Percentiles rank a stretch among this genome's conserved stretches.
phyloP scores from a whole-genome alignment of 2,888 invertebrate species.

The Pseudanteris insignis region DNA sequence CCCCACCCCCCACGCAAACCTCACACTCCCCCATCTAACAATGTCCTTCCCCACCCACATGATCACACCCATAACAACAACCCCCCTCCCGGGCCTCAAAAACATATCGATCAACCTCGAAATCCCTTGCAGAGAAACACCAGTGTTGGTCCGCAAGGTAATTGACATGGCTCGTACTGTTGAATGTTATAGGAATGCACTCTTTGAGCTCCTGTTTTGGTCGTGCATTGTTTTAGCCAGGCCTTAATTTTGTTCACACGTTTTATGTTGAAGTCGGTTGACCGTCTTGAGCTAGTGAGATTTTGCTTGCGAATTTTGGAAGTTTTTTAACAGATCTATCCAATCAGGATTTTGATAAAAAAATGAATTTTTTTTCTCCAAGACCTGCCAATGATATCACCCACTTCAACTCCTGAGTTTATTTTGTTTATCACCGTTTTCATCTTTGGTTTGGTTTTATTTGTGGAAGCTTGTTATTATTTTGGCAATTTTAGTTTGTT shows the following conservation, averaged over 20 bases:
- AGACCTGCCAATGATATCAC: too few species aligned
- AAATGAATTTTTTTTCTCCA: too few species aligned
- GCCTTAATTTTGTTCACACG: not conserved
- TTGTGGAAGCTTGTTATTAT: too few species aligned
- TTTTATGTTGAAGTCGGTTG: not conserved
- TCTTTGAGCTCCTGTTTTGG: conserved; percentile 15
- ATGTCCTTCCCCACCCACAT: conserved; percentile 73
- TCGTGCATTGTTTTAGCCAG: conserved; percentile 2
- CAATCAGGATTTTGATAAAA: too few species aligned
- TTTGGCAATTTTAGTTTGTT: conserved; percentile 30
- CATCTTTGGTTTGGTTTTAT: conserved; percentile 3
- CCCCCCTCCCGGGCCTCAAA: conserved; percentile 68
- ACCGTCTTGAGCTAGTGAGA: too few species aligned
- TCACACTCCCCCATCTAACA: conserved; percentile 69
- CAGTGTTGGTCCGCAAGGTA: conserved; percentile 72
- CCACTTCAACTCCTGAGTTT: not conserved
- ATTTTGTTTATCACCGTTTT: not conserved
- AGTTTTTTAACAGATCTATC: too few species aligned
- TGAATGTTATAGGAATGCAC: conserved; percentile 51
- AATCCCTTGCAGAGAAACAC: conserved; percentile 72
- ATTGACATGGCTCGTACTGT: conserved; percentile 55
- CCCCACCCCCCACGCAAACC: conserved; percentile 69
- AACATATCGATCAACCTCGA: conserved; percentile 69
- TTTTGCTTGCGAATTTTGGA: too few species aligned
- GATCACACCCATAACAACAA: conserved; percentile 71